Percentiles rank a stretch among this genome's conserved stretches.
phyloP scores from a whole-genome alignment of 1,140 invertebrate species.

The Calliopsis andreniformis region DNA sequence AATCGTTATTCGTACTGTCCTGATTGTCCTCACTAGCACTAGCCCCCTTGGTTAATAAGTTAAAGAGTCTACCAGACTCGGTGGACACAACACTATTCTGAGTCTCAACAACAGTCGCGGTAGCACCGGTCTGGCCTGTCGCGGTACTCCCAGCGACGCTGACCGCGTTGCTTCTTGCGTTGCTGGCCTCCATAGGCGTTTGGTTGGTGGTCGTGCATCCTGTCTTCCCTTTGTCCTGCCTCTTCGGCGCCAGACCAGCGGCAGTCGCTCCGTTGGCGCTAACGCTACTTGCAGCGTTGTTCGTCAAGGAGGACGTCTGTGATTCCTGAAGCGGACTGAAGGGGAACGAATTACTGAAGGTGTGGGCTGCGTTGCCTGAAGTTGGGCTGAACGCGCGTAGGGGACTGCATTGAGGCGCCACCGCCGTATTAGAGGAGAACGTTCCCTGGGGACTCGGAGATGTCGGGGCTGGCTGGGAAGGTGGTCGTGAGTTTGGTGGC shows the following conservation, averaged over 20 bases:
- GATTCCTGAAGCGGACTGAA: constrained; percentile 83
- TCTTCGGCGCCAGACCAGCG: constrained; percentile 60
- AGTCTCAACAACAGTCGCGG: constrained; percentile 49
- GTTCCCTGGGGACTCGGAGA: constrained; percentile 73
- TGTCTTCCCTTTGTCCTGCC: constrained; percentile 29
- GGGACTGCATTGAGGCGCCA: constrained; percentile 75
- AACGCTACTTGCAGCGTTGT: constrained; percentile 47
- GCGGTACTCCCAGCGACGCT: constrained; percentile 33
- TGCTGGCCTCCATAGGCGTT: constrained; percentile 19
- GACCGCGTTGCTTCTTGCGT: constrained; percentile 18
- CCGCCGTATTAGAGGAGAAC: constrained; percentile 66
- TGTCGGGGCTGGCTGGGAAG: constrained; percentile 78
- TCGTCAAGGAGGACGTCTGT: constrained; percentile 67
- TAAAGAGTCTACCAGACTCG: constrained; percentile 86
- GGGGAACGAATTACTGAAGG: constrained; percentile 82
- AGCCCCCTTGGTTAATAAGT: constrained; percentile 84
- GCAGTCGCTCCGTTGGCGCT: constrained; percentile 44
- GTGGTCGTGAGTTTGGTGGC: constrained; percentile 81
- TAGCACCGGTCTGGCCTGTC: constrained; percentile 48
- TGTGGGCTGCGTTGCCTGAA: constrained; percentile 71
- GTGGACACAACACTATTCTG: constrained; percentile 73
- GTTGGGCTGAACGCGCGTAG: constrained; percentile 76
- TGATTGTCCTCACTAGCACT: constrained; percentile 78
- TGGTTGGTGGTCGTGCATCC: constrained; percentile 35
- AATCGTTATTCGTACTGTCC: constrained; percentile 75